Conservation (phyloP, 2,888 invertebrate species). For the Athrips mouffetella region DNA sequence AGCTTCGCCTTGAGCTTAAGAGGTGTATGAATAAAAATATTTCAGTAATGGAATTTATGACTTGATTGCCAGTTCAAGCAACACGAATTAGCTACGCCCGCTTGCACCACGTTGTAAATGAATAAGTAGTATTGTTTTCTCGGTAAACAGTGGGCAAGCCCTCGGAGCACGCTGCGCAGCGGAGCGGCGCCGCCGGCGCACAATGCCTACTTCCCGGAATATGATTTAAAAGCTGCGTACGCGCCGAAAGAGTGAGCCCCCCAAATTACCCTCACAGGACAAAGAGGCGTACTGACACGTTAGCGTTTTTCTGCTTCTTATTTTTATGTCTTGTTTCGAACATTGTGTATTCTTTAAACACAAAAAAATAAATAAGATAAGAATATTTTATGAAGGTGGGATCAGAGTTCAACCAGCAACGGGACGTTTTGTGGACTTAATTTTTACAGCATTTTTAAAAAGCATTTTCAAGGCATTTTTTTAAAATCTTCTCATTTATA, state of each 20-base stretch:
- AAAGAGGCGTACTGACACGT: slow-evolving; percentile 27
- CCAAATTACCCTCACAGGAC: slow-evolving; percentile 20
- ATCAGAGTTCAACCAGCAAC: slow-evolving; percentile 19
- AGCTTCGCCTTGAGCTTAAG: slow-evolving; percentile 44
- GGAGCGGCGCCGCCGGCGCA: slow-evolving; percentile 38
- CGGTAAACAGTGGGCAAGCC: slow-evolving; percentile 23
- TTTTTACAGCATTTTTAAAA: too few relatives aligned
- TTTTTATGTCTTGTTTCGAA: slow-evolving; percentile 14
- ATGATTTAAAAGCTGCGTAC: slow-evolving; percentile 38
- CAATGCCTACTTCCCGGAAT: slow-evolving; percentile 52
- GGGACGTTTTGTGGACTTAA: slow-evolving; percentile 16
- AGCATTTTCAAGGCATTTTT: too few relatives aligned
- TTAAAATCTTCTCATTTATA: too few relatives aligned
- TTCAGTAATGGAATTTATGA: slow-evolving; percentile 33
- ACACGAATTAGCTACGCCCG: slow-evolving; percentile 3
- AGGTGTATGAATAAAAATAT: slow-evolving; percentile 40
- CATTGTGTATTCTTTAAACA: slow-evolving; percentile 8
- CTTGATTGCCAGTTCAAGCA: slow-evolving; percentile 14
- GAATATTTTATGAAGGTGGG: slow-evolving; percentile 17
- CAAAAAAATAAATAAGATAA: slow-evolving; percentile 13
- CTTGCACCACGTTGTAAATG: not conserved
- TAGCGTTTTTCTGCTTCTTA: slow-evolving; percentile 21
- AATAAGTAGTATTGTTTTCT: slow-evolving; percentile 27
- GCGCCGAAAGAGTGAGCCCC: slow-evolving; percentile 22
- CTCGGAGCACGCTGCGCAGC: slow-evolving; percentile 22